phyloP scores from a whole-genome alignment of 2,113 vertebrate species.

The Mungos mungo region DNA sequence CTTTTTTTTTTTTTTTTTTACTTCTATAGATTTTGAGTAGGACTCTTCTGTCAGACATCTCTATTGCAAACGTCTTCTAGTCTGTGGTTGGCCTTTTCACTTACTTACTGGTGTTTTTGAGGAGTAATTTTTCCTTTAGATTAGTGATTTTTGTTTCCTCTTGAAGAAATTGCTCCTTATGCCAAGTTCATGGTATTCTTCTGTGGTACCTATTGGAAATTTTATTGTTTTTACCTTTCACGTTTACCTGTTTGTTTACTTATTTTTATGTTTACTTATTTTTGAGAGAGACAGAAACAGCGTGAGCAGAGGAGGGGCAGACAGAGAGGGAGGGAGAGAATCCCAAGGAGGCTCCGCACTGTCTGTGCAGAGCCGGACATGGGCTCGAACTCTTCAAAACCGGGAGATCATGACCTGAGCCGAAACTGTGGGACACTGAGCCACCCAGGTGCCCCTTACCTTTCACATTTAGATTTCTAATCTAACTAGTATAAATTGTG shows the following conservation, averaged over 20 bases:
- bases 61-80: neutral
- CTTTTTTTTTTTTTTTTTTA: neutral
- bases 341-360: too few species aligned
- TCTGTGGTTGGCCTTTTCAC: constrained; percentile 10
- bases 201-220: constrained; percentile 18
- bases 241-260: neutral
- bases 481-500: neutral
- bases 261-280: too few species aligned
- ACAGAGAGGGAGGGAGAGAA: too few species aligned
- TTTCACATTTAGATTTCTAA: neutral
- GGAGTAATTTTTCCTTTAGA: neutral
- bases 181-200: neutral
- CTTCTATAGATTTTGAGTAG: neutral
- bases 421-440: too few species aligned
- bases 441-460: neutral
- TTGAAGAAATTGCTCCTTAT: constrained; percentile 40
- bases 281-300: too few species aligned
- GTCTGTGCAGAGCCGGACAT: too few species aligned
- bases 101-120: constrained; percentile 5
- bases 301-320: too few species aligned
- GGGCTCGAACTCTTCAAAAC: too few species aligned
- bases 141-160: neutral
- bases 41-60: neutral
- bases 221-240: constrained; percentile 16
- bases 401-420: too few species aligned